Evolutionary conservation across 1,140 invertebrate genomes (phyloP).

Genomic region (Maconellicoccus hirsutus): DNA sequence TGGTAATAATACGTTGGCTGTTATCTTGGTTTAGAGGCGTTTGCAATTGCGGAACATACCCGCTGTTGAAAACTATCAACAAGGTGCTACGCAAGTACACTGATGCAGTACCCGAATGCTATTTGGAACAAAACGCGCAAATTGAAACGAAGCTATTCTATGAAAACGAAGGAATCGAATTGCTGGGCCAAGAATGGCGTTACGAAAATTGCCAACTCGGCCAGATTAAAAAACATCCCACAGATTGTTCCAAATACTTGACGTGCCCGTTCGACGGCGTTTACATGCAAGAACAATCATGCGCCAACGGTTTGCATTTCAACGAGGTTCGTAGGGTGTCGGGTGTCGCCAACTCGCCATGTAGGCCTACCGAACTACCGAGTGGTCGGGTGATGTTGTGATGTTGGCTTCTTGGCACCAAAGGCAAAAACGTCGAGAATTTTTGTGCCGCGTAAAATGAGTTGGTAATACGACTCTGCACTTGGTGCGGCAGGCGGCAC

Average conservation of each 20-base stretch:
- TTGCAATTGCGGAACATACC: constrained; percentile 64
- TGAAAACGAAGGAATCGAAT: neutral
- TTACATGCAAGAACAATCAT: constrained; percentile 47
- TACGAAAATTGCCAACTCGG: constrained; percentile 6
- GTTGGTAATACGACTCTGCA: too few relatives aligned
- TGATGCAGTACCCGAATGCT: constrained; percentile 32
- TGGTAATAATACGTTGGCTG: too few relatives aligned
- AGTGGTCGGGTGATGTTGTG: too few relatives aligned
- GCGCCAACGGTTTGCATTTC: constrained; percentile 60
- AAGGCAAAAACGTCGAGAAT: too few relatives aligned
- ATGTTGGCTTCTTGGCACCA: too few relatives aligned
- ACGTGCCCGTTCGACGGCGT: constrained; percentile 60
- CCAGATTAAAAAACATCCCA: constrained; percentile 41
- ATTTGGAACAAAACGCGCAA: constrained; percentile 25
- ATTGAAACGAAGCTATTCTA: constrained; percentile 2
- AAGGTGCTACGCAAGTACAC: constrained; percentile 53
- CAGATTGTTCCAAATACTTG: constrained; percentile 66
- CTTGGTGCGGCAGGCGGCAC: too few relatives aligned
- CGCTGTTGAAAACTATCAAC: constrained; percentile 65
- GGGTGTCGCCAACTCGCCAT: too few relatives aligned
- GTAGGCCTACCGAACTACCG: too few relatives aligned
- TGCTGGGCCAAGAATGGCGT: neutral
- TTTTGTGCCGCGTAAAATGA: too few relatives aligned
- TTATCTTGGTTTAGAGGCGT: constrained; percentile 34
- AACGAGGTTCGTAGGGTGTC: constrained; percentile 44